Conservation (phyloP, 2,797 vertebrate species). For the Falco naumanni region DNA sequence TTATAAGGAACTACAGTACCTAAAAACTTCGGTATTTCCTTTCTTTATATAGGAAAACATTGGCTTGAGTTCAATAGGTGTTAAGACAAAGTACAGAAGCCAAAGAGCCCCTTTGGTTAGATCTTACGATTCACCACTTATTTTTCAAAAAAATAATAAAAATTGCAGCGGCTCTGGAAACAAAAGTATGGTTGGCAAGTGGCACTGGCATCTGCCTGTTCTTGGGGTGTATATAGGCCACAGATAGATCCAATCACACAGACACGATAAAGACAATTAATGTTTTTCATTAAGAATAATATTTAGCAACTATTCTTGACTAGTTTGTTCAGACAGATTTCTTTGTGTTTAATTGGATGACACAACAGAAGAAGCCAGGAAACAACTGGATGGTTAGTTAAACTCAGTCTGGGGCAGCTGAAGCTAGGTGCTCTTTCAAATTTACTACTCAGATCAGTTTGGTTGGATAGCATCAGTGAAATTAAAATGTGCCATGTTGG, state of each 20-base stretch:
- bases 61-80: neutral
- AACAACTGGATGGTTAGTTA: neutral
- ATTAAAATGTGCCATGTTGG: neutral
- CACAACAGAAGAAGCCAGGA: neutral
- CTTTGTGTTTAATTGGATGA: neutral
- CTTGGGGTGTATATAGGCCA: neutral
- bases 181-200: neutral
- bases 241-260: neutral
- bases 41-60: neutral
- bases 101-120: neutral
- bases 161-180: neutral
- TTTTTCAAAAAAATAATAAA: neutral
- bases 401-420: neutral
- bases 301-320: neutral
- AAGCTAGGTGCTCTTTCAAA: neutral
- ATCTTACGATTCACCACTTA: neutral
- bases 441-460: neutral
- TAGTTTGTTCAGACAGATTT: neutral
- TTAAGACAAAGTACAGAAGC: neutral
- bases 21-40: neutral
- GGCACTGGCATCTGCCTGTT: neutral
- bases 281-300: neutral
- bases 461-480: neutral
- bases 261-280: neutral
- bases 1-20: neutral